Conservation (phyloP, 2,888 invertebrate genomes). For the Craniophora ligustri region DNA sequence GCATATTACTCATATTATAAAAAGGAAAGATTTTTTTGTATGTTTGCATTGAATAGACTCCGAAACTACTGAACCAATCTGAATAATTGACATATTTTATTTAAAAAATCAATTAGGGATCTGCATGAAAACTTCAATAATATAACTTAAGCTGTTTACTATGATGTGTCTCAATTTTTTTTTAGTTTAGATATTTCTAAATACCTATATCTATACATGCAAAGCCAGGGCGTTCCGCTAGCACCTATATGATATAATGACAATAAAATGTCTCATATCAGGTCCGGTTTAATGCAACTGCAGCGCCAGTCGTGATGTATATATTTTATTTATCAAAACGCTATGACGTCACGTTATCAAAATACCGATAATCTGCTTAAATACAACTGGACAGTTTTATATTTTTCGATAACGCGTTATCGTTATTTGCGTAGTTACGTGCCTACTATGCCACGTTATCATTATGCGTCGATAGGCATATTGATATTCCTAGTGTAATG, state of each 20-base stretch:
- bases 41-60: too few relatives aligned
- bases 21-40: too few relatives aligned
- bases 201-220: too few relatives aligned
- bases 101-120: too few relatives aligned
- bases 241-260: constrained; percentile 20
- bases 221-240: too few relatives aligned
- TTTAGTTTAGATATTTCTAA: too few relatives aligned
- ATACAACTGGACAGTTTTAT: constrained; percentile 42
- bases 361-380: constrained; percentile 48
- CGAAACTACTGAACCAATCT: too few relatives aligned
- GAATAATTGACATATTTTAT: too few relatives aligned
- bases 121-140: too few relatives aligned
- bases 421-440: constrained; percentile 34
- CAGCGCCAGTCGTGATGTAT: constrained; percentile 26
- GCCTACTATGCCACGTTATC: constrained; percentile 6
- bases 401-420: constrained; percentile 30
- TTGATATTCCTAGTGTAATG: constrained; percentile 14
- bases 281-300: constrained; percentile 35
- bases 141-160: too few relatives aligned
- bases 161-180: too few relatives aligned
- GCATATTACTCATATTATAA: too few relatives aligned
- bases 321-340: constrained; percentile 41
- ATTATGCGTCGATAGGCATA: constrained; percentile 27
- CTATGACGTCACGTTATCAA: constrained; percentile 51
- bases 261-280: constrained; percentile 28